Conservation (phyloP, 2,888 invertebrate genomes). For the Mesodorylaimus sp. region DNA sequence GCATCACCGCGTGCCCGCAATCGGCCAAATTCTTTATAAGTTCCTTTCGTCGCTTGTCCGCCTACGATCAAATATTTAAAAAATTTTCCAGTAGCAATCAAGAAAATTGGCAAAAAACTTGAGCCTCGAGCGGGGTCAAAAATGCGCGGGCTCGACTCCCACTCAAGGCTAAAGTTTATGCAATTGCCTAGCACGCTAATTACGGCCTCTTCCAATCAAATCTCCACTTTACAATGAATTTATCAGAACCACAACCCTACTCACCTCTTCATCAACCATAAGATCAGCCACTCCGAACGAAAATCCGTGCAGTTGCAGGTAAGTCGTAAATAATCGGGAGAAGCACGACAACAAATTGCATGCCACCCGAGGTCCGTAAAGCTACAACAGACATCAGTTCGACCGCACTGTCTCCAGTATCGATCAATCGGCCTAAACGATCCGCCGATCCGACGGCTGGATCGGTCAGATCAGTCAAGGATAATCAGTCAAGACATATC, state of each 20-base stretch:
- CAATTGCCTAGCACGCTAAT: too few species aligned
- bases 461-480: too few species aligned
- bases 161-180: too few species aligned
- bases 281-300: constrained; percentile 89
- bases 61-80: constrained; percentile 36
- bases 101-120: background rate
- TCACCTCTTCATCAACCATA: constrained; percentile 45
- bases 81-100: background rate
- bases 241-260: background rate
- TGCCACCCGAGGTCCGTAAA: constrained; percentile 74
- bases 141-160: too few species aligned
- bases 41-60: constrained; percentile 47
- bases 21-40: constrained; percentile 23
- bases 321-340: constrained; percentile 73
- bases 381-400: constrained; percentile 33
- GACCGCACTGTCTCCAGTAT: too few species aligned
- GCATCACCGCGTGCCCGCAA: constrained; percentile 17
- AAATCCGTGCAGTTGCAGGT: constrained; percentile 68
- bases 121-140: background rate
- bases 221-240: too few species aligned
- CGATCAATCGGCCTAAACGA: too few species aligned
- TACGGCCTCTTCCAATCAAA: too few species aligned
- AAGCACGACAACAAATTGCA: constrained; percentile 65
- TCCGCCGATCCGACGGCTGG: too few species aligned
- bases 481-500: too few species aligned